phyloP scores from a whole-genome alignment of 2,113 vertebrate species.

The Odobenus rosmarus region DNA sequence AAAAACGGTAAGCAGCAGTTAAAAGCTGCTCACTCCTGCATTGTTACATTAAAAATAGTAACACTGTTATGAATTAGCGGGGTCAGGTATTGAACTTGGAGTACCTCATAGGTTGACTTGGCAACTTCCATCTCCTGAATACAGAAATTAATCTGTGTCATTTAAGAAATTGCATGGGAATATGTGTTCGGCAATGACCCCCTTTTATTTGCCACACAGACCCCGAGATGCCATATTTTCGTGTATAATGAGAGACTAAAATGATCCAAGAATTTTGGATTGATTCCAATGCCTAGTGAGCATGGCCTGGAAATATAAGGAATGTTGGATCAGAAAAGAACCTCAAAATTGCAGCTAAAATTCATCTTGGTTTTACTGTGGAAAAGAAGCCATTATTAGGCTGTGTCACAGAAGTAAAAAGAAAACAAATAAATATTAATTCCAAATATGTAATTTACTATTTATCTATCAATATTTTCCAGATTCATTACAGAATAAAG shows the following conservation, averaged over 20 bases:
- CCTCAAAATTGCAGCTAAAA: background rate
- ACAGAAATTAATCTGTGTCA: background rate
- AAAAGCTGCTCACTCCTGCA: background rate
- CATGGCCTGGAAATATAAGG: background rate
- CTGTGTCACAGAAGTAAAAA: background rate
- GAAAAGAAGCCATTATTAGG: background rate
- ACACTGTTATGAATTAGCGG: background rate
- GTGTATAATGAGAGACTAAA: background rate
- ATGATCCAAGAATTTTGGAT: slow-evolving; percentile 41
- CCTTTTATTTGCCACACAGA: background rate
- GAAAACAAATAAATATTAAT: background rate
- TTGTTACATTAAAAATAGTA: slow-evolving; percentile 36
- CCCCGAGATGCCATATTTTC: background rate
- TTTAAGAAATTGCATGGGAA: slow-evolving; percentile 24
- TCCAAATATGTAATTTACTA: background rate
- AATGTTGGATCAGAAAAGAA: background rate
- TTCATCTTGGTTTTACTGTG: background rate
- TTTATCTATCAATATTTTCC: background rate
- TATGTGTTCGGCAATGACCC: background rate
- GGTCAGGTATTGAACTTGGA: background rate
- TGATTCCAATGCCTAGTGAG: background rate
- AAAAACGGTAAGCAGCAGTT: background rate
- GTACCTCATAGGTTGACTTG: background rate
- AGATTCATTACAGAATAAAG: background rate
- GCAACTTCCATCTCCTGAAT: background rate